Evolutionary conservation across 2,113 vertebrate species (phyloP), one percentile per base, ranked within the genome.

Genomic region (Dicentrarchus labrax): DNA sequence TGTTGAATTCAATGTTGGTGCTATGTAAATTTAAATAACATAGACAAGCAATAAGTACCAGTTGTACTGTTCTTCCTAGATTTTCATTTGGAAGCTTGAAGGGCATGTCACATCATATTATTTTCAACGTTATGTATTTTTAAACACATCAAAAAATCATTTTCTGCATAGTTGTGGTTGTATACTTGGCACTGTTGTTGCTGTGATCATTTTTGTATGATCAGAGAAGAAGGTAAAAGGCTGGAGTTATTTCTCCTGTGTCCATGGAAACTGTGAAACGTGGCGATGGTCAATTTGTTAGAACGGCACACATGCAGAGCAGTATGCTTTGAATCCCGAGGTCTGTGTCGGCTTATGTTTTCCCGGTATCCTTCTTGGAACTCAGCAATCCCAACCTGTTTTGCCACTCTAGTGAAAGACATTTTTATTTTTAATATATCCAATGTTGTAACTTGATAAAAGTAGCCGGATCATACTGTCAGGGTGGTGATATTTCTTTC

Each of bases 221-320:
- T 68, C 64, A 68, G 51, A 82, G 39, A 21, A 39, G 53, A 47
- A 74, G 17, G 57, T 59, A 82, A 70, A 73, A 82, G 7, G 64
- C 50, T 68, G 53, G 43, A 24, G 41, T 30, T 80, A 79, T 83
- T 78, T 86, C 57, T 78, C 66, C 71, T 38, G 83, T 92, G 84
- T 80, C 87, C 89, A 91, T 91, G 90, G 89, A 83, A 91, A 93
- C 92, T n/a, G 73, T 83, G 72, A 91, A 86, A 86, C 17, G 51
- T 57, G 57, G 72, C 22, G 22, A 65, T 50, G 69, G 83, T 82
- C 71, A 87, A 69, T 86, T 85, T 71, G 80, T 38, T 30, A 36
- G 38, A 80, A 48, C 17, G 8, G 57, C 72, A 72, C 82, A 69
- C 81, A 81, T 78, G 69, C 64, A 57, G 38, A 76, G 71, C 62